Conservation (phyloP, 2,797 vertebrate species). For the Philypnodon macrostomus region DNA sequence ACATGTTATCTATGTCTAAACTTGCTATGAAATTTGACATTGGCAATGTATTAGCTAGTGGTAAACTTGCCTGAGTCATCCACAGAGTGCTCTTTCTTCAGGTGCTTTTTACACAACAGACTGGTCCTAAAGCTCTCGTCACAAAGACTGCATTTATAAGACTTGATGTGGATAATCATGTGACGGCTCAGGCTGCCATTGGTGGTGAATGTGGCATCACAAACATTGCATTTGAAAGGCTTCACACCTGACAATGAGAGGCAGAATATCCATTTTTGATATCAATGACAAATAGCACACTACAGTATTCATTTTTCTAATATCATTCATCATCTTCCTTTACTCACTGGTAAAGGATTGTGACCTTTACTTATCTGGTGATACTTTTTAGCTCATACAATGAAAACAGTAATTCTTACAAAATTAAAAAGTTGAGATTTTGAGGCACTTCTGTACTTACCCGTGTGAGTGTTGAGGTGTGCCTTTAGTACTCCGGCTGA, state of each 20-base stretch:
- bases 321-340: too few relatives aligned
- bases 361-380: too few relatives aligned
- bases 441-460: slow-evolving; percentile 53
- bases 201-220: slow-evolving; percentile 91
- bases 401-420: not conserved
- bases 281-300: too few relatives aligned
- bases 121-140: slow-evolving; percentile 91
- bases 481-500: slow-evolving; percentile 96
- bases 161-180: slow-evolving; percentile 91
- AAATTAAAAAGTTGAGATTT: not conserved
- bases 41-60: too few relatives aligned
- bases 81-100: slow-evolving; percentile 88
- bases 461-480: slow-evolving; percentile 96
- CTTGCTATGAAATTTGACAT: too few relatives aligned
- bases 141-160: slow-evolving; percentile 92
- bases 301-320: too few relatives aligned
- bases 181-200: slow-evolving; percentile 97
- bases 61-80: slow-evolving; percentile 71
- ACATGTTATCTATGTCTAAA: not conserved
- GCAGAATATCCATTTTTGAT: too few relatives aligned
- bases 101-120: slow-evolving; percentile 90
- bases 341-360: too few relatives aligned
- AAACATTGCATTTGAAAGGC: slow-evolving; percentile 90
- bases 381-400: too few relatives aligned
- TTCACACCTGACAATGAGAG: slow-evolving; percentile 82